Base-by-base conservation (phyloP, 2,797 vertebrate species). In the Lacerta viridis region DNA sequence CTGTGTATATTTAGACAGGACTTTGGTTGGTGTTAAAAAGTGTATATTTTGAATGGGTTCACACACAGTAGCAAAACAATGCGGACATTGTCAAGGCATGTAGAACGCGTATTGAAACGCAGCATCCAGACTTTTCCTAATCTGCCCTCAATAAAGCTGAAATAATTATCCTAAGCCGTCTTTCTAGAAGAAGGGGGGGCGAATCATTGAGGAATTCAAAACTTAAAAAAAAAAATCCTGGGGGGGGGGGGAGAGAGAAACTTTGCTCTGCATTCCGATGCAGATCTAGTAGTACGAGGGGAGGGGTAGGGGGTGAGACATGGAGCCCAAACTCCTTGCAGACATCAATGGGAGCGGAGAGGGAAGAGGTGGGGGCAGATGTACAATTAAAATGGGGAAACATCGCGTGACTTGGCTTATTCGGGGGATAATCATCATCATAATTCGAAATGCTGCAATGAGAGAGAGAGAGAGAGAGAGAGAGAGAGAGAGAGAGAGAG, bases 191-290 rank as follows among this genome's bases (percentile, higher is more conserved):
- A 97, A 85, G 39, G 3, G 43, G 61, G 50, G 50, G 50, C 41
- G 97, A 98, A 98, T 98, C 98, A 98, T 98, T 98, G 96, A 98
- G 98, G 98, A 98, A 98, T 98, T 98, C 97, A 97, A 98, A 98
- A 98, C 98, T 98, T 98, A 23, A 3, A 2, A 3, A 25, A 36
- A 50, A 41, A 41, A 41, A 50, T 17, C 0, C 1, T 0, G 25
- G n/a, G 39, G 75, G 75, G 76, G 76, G 43, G 11, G 25, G 33
- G 33, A 33, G 33, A 29, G 76, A 33, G 20, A 59, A 50, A 93
- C 96, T 97, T 98, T 98, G 78, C 88, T 98, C 96, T 97, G 98
- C 98, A 98, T 98, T 98, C 98, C 98, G 96, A 97, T 96, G 97
- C 96, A 97, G 97, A 97, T 97, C 96, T 97, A 95, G 83, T 76